Base-by-base conservation (phyloP, 2,888 invertebrate species). In the Pherbina coryleti region DNA sequence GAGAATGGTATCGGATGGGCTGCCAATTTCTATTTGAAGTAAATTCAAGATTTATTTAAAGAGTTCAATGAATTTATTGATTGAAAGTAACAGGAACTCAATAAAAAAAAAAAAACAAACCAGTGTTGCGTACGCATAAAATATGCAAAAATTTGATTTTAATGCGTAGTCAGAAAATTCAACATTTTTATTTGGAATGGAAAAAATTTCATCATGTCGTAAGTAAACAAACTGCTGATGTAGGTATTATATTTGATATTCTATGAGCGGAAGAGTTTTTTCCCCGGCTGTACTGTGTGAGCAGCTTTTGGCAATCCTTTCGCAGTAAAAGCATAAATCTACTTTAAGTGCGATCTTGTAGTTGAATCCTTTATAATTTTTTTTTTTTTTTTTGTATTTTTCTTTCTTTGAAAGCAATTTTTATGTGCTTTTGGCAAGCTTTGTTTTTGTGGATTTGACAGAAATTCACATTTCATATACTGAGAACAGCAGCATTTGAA, bases 321-420 rank as follows among this genome's bases (percentile, higher is more conserved):
- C 2, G 14, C 11, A 11, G 25, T 14, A 72, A 37, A 31, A 31
- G 73, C 80, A 79, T 82, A 85, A 85, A 85, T 85, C 86, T 83
- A 83, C 85, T 86, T 86, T 72, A 77, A 85, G 85, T 83, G 67
- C 25, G 72, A 75, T 72, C 72, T 62, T 57, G 67, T 37, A 72
- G 71, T 71, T 75, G 60, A 77, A 77, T 75, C 72, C 77, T 71
- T 72, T 75, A 31, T 28, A 37, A 55, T 34, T 17, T 44, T 57
- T 17, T 73, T 75, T 67, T 62, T 28, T 53, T 31, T 57, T 28
- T 71, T n/a, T 28, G 17, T 51, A 17, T 57, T 25, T 71, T n/a
- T 25, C 49, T n/a, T n/a, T n/a, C n/a, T n/a, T n/a, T n/a, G 7
- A 69, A 17, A 17, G 3, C 31, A 57, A 11, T 22, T 57, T 11